A percentile compares a stretch with the other conserved stretches of the same genome.
Evolutionary conservation across 2,113 vertebrate genomes (phyloP).

Genomic region (Chloropsis hardwickii): DNA sequence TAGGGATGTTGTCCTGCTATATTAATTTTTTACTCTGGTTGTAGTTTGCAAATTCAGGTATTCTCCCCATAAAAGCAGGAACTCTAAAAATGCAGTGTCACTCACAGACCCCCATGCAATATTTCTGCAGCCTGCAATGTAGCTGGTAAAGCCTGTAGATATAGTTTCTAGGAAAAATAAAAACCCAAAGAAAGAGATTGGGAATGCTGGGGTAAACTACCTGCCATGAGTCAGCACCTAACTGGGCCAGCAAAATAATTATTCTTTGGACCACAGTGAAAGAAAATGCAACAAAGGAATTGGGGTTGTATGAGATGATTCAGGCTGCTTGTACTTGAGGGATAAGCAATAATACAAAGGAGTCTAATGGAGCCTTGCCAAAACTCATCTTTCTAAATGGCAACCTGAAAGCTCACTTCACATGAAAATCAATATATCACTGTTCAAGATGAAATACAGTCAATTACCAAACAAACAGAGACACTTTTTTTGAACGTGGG

Average conservation of each 20-base stretch:
- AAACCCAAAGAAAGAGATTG: neutral
- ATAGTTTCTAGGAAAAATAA: neutral
- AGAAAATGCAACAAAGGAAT: neutral
- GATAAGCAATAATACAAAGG: neutral
- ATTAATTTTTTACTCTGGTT: neutral
- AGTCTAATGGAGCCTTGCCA: neutral
- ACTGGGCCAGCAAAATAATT: neutral
- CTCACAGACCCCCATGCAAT: neutral
- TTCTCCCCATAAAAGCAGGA: neutral
- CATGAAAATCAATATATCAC: neutral
- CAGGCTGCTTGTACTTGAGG: neutral
- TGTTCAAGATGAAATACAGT: neutral
- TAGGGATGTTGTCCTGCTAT: neutral
- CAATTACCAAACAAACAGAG: neutral
- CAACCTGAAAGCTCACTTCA: neutral
- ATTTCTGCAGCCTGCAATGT: neutral
- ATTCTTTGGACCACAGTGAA: neutral
- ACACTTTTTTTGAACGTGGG: rapidly evolving
- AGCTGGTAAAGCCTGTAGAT: neutral
- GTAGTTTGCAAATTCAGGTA: neutral
- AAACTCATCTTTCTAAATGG: conserved; percentile 16
- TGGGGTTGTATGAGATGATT: neutral
- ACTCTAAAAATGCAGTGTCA: neutral
- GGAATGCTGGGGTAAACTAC: neutral
- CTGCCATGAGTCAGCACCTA: neutral